Base-by-base conservation (phyloP, 1,140 invertebrate genomes). In the Procambarus clarkii region DNA sequence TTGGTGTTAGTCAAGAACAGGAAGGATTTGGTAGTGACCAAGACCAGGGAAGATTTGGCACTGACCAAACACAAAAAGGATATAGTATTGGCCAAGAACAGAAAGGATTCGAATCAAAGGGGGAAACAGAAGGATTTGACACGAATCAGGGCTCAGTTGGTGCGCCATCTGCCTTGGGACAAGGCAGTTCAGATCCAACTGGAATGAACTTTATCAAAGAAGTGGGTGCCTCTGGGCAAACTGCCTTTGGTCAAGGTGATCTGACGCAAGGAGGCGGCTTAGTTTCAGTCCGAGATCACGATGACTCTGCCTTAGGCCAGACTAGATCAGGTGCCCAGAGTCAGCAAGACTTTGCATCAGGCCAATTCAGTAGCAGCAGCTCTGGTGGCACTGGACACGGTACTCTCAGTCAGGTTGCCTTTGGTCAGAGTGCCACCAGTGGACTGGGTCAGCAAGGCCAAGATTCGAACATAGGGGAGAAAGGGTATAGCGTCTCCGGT, bases 401-500 rank as follows among this genome's bases (percentile, higher is more conserved):
- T n/a, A n/a, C 15, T 18, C 21, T 69, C 21, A 11, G 46, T 11
- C 78, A 80, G n/a, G n/a, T 13, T 50, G 11, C 50, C 45, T 1
- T 80, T 50, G 78, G 46, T 50, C 78, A 80, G 13, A 21, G 45
- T 50, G 15, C 4, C 13, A 69, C 18, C 64, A 69, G 18, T 11
- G 78, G 78, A 18, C 45, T 50, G 9, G 74, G 24, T 50, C 78
- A 80, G 44, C 71, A n/a, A 54, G n/a, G n/a, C 50, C 85, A 76
- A 44, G 85, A 69, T 45, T 45, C 44, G 44, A 11, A 54, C n/a
- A 34, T 34, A 34, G 50, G 50, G 71, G 24, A 64, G 21, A 4
- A 13, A 79, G 81, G 74, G 50, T 88, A 88, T 71, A 88, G 45
- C 18, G 69, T 45, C 8, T 24, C 24, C 77, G 0, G 54, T 69